Evolutionary conservation across 2,113 vertebrate genomes (phyloP).

Genomic region (Clarias gariepinus): DNA sequence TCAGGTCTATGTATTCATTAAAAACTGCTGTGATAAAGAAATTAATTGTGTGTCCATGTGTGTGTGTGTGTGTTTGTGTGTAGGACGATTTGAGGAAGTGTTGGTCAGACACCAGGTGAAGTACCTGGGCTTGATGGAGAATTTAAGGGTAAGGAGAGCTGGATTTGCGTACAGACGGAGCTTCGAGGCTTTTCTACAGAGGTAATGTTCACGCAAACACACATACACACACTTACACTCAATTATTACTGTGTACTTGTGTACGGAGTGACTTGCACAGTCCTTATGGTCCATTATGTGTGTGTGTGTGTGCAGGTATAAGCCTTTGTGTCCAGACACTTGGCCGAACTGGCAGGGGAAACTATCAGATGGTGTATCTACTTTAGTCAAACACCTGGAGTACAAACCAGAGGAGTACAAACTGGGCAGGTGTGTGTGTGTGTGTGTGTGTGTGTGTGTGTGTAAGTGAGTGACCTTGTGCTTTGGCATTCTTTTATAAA

Average conservation of each 20-base stretch:
- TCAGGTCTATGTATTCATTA: not conserved
- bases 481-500: not conserved
- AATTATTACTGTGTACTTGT: not conserved
- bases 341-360: slow-evolving; percentile 91
- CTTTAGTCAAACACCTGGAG: slow-evolving; percentile 87
- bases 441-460: not conserved
- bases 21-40: not conserved
- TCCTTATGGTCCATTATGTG: not conserved
- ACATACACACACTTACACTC: not conserved
- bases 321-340: slow-evolving; percentile 91
- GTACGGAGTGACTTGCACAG: not conserved
- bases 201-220: slow-evolving; percentile 65
- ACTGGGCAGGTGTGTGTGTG: slow-evolving; percentile 85
- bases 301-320: slow-evolving; percentile 78
- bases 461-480: slow-evolving; percentile 62
- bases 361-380: slow-evolving; percentile 85
- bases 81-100: slow-evolving; percentile 92
- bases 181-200: slow-evolving; percentile 92
- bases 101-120: slow-evolving; percentile 96
- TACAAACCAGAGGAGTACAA: slow-evolving; percentile 96
- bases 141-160: slow-evolving; percentile 89
- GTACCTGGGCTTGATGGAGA: slow-evolving; percentile 97
- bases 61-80: slow-evolving; percentile 26
- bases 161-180: slow-evolving; percentile 94
- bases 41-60: not conserved